These are phyloP conservation scores for Euwallacea fornicatus DNA, from an alignment of 1,140 invertebrate genomes.

Conservation along the genomic window DNA sequence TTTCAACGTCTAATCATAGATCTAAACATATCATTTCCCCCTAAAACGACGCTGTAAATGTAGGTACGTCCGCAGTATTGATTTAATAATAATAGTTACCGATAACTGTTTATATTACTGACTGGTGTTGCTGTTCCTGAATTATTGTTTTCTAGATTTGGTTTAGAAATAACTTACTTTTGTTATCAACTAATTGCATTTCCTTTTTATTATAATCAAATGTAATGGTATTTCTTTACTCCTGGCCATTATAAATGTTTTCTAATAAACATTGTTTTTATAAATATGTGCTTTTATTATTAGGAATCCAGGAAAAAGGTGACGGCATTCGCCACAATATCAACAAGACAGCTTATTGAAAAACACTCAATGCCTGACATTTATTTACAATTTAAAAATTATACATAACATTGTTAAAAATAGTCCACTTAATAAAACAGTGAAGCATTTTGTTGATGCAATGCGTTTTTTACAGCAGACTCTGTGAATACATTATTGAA, in stretches of 20 bases:
- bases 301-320: neutral
- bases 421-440: too few species aligned
- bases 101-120: conserved; percentile 46
- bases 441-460: too few species aligned
- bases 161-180: neutral
- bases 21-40: neutral
- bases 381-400: too few species aligned
- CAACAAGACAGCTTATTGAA: too few species aligned
- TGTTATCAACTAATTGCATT: conserved; percentile 1
- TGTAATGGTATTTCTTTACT: conserved; percentile 35
- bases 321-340: too few species aligned
- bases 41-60: conserved; percentile 18
- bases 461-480: too few species aligned
- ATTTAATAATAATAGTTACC: conserved; percentile 34
- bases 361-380: too few species aligned
- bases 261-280: conserved; percentile 42
- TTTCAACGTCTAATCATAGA: too few species aligned
- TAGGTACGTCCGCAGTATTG: neutral
- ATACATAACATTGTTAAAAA: too few species aligned
- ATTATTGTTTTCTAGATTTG: neutral
- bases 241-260: conserved; percentile 42
- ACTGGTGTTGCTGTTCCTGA: conserved; percentile 42
- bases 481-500: too few species aligned
- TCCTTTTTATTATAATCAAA: conserved; percentile 9
- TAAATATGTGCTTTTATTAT: conserved; percentile 2